Conservation (phyloP, 2,113 vertebrate genomes). For the Xenopus tropicalis region UCB_Xtro_10.0 CM004452.2:9991001-9991500, state of each 20-base stretch:
- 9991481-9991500: slow-evolving; percentile 74
- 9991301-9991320: background rate
- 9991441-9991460: slow-evolving; percentile 62
- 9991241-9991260: background rate
- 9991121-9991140: too few species aligned
- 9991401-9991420: slow-evolving; percentile 47
- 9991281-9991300: background rate
- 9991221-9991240: slow-evolving; percentile 24
- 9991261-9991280: slow-evolving; percentile 8
- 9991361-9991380: background rate
- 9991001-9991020: too few species aligned
- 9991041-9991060: too few species aligned
- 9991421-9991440: slow-evolving; percentile 54
- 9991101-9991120: too few species aligned
- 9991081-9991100: too few species aligned
- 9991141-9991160: too few species aligned
- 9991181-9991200: slow-evolving; percentile 2
- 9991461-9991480: slow-evolving; percentile 71
- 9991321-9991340: slow-evolving; percentile 45
- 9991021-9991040: too few species aligned
- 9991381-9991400: slow-evolving; percentile 44
- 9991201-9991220: slow-evolving; percentile 23
- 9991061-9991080: too few species aligned
- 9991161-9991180: slow-evolving; percentile 26
- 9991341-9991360: slow-evolving; percentile 55